Conservation (phyloP, 92 coral and sea anemone species). For the Umimayanthus chanpuru region DNA sequence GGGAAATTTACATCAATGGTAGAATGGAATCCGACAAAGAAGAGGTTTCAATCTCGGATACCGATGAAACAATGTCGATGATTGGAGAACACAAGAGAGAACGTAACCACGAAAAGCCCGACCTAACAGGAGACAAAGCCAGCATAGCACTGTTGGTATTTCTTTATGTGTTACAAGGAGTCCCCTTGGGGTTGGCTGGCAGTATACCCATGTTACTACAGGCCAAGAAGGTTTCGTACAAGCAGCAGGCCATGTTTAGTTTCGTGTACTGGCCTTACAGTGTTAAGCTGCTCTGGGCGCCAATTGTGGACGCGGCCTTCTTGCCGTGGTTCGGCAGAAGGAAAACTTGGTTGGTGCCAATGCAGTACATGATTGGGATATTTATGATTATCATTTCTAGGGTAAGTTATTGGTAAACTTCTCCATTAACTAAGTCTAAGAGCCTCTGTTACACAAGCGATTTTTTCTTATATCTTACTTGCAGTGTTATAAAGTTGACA, state of each 20-base stretch:
- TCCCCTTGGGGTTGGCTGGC: constrained; percentile 94
- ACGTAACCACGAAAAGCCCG: neutral
- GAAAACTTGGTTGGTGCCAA: constrained; percentile 94
- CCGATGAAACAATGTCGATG: constrained; percentile 15
- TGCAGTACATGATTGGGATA: constrained; percentile 86
- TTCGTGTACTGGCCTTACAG: constrained; percentile 98
- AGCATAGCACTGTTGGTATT: constrained; percentile 81
- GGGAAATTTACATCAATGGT: constrained; percentile 5
- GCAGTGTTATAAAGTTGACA: too few species aligned
- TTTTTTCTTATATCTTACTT: too few species aligned
- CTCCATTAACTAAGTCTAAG: neutral
- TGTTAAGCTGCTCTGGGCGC: constrained; percentile 97
- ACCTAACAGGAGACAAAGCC: constrained; percentile 53
- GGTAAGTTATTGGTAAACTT: constrained; percentile 55
- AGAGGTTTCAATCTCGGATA: neutral
- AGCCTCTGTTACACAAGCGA: too few species aligned
- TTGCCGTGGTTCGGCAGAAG: constrained; percentile 86
- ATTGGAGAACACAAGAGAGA: neutral
- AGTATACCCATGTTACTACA: constrained; percentile 87
- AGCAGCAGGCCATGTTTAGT: constrained; percentile 93
- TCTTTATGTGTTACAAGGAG: constrained; percentile 90
- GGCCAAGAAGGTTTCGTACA: constrained; percentile 82
- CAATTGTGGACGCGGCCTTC: constrained; percentile 90
- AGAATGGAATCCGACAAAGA: neutral
- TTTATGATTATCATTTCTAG: constrained; percentile 79